Conservation (phyloP, 1,140 invertebrate species). For the Penaeus chinensis region DNA sequence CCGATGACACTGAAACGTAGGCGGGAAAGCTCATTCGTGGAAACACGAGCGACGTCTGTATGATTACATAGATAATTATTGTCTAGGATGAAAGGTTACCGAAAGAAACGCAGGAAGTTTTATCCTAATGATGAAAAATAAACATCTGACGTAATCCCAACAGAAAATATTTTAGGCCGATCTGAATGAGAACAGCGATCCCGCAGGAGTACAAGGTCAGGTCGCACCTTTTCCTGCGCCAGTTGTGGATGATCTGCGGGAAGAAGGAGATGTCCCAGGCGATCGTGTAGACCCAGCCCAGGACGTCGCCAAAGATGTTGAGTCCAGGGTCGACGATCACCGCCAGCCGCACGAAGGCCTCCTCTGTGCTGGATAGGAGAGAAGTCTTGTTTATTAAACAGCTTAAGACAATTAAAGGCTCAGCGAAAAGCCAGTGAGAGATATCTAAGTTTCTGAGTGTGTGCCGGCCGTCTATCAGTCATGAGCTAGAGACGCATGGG, state of each 20-base stretch:
- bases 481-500: too few species aligned
- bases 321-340: slow-evolving; percentile 78
- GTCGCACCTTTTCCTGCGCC: slow-evolving; percentile 84
- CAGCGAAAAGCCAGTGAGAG: too few species aligned
- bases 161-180: too few species aligned
- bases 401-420: background rate
- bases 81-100: too few species aligned
- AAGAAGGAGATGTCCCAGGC: slow-evolving; percentile 99
- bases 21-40: background rate
- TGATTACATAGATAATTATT: too few species aligned
- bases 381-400: background rate
- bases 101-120: too few species aligned
- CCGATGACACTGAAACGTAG: slow-evolving; percentile 81
- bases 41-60: background rate
- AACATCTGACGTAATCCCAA: too few species aligned
- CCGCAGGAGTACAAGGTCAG: background rate
- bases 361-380: background rate
- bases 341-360: slow-evolving; percentile 79
- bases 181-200: too few species aligned
- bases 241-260: slow-evolving; percentile 94
- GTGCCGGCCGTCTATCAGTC: too few species aligned
- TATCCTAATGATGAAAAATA: too few species aligned
- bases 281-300: slow-evolving; percentile 98
- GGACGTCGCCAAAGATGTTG: slow-evolving; percentile 79
- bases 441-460: too few species aligned